Base-by-base conservation (phyloP, 2,113 vertebrate species). In the Corythaeola cristata region DNA sequence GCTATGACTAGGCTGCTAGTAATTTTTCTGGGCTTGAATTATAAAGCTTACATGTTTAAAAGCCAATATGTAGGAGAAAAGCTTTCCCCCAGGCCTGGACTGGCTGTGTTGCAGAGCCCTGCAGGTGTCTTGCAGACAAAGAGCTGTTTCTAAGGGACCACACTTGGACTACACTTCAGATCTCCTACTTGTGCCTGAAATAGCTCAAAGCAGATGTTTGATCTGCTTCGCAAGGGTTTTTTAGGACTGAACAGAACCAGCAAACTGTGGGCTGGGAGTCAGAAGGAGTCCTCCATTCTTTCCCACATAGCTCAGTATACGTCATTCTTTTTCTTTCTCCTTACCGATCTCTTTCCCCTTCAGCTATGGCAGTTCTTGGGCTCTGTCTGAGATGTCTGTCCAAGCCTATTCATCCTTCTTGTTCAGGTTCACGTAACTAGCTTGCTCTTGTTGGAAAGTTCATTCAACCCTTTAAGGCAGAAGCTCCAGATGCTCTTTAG, bases 111-210 rank as follows among this genome's bases (percentile, higher is more conserved):
- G 85, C 22, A 95, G 76, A 80, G 16, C 15, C 15, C 33, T 77
- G 80, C 50, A 77, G 89, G 60, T 95, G 47, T 73, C 64, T 81
- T 81, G 32, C 41, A 90, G 79, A 41, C 45, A 53, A 75, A 81
- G n/a, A 49, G 35, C 11, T 53, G 12, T 8, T 94, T 77, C 60
- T 74, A 8, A 63, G 84, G 41, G 73, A 81, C 32, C n/a, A n/a
- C 32, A 85, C 81, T 74, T 77, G 73, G 73, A 26, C 28, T 93
- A 5, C 6, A 2, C n/a, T 50, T 91, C 77, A 55, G n/a, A 35
- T 45, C 32, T 69, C 28, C n/a, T 79, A 10, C 45, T 80, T 56
- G 13, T 50, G 56, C 56, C 56, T 78, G 52, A 67, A 91, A 75
- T 52, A 89, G 32, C 60, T 85, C n/a, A 28, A 33, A 93, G 32